Conservation (phyloP, 2,797 vertebrate genomes). For the Rhabdomys pumilio region DNA sequence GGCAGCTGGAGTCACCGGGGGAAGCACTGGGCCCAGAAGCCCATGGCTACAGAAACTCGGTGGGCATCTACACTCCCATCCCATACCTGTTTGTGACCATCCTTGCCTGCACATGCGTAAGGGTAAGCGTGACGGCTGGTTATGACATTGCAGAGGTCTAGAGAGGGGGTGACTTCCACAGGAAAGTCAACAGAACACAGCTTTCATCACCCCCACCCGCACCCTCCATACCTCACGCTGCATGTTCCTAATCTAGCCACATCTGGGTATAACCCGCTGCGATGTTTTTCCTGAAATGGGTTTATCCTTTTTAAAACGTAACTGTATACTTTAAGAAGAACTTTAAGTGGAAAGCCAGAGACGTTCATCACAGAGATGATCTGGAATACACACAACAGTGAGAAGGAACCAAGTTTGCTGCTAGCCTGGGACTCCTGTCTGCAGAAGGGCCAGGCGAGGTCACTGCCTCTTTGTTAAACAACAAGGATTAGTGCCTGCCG, state of each 20-base stretch:
- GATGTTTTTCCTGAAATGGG: neutral
- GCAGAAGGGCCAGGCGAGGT: neutral
- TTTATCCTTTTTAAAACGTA: neutral
- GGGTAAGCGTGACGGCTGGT: neutral
- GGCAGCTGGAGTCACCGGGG: neutral
- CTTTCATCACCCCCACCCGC: neutral
- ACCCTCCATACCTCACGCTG: rapidly evolving
- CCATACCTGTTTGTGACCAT: neutral
- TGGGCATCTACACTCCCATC: too few species aligned
- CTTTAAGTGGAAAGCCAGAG: constrained; percentile 17
- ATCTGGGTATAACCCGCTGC: neutral
- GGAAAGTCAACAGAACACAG: neutral
- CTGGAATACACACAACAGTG: neutral
- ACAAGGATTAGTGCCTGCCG: neutral
- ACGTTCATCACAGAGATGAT: neutral
- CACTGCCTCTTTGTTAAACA: neutral
- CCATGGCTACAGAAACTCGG: neutral
- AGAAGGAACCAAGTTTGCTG: neutral
- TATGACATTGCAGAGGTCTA: neutral
- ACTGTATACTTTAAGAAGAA: neutral
- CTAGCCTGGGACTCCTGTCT: neutral
- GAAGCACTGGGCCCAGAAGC: neutral
- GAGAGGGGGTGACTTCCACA: neutral
- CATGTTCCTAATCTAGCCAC: neutral
- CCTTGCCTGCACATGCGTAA: neutral